Conservation (phyloP, 1,140 invertebrate genomes). For the Lepidotrigona ventralis region DNA sequence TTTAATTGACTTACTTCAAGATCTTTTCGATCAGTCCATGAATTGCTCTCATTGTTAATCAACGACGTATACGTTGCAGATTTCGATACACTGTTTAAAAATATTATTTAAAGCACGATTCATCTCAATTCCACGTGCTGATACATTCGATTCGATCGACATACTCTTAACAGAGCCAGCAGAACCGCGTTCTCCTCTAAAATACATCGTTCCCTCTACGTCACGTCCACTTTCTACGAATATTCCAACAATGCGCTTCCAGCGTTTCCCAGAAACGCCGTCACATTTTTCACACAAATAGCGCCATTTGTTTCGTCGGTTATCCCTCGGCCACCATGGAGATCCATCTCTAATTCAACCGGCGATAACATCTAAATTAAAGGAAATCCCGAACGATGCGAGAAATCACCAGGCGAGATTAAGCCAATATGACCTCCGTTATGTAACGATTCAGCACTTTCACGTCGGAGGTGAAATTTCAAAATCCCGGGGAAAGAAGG, state of each 20-base stretch:
- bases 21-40: no score
- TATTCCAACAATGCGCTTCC: not conserved
- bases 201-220: not conserved
- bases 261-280: not conserved
- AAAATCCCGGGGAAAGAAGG: no score
- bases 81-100: not conserved
- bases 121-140: not conserved
- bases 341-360: slow-evolving; percentile 10
- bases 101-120: not conserved
- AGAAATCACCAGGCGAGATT: not conserved
- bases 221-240: not conserved
- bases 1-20: no score
- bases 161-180: not conserved
- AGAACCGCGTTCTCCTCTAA: not conserved
- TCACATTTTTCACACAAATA: not conserved
- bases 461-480: not conserved
- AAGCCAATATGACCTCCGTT: no score
- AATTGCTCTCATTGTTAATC: no score
- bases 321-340: not conserved
- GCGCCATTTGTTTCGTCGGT: not conserved
- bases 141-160: not conserved
- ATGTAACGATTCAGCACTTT: not conserved
- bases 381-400: no score
- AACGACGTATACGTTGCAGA: not conserved
- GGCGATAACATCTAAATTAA: slow-evolving; percentile 4